Evolutionary conservation across 2,888 invertebrate species (phyloP).

Genomic region (Eilema griseolum): DNA sequence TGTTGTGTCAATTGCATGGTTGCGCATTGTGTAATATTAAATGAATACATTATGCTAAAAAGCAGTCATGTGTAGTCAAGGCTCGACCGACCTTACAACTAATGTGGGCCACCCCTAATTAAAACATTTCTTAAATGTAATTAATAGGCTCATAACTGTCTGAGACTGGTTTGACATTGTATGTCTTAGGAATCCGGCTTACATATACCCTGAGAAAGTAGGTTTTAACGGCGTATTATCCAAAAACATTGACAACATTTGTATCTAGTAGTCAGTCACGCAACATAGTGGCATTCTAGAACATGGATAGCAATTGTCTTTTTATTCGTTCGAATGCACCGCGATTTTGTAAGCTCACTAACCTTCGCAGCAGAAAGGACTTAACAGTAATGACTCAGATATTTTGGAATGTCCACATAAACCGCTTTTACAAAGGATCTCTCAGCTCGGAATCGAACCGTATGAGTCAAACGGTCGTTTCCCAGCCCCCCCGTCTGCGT

Average conservation of each 20-base stretch:
- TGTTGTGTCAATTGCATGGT: neutral
- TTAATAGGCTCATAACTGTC: neutral
- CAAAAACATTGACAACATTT: neutral
- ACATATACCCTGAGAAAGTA: neutral
- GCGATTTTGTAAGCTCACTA: neutral
- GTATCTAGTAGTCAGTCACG: too few species aligned
- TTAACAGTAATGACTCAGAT: conserved; percentile 13
- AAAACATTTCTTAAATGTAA: neutral
- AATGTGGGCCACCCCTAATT: neutral
- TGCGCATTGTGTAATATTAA: neutral
- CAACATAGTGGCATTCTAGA: neutral
- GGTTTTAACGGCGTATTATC: neutral
- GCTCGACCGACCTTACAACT: neutral
- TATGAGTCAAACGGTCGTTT: conserved; percentile 16
- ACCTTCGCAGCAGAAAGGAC: conserved; percentile 4
- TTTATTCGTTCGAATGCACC: neutral
- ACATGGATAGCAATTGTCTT: neutral
- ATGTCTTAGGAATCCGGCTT: neutral
- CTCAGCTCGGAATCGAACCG: conserved; percentile 5
- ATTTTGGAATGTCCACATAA: conserved; percentile 14
- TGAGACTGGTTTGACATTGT: neutral
- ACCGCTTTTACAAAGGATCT: conserved; percentile 10
- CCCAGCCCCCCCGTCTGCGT: conserved; percentile 8
- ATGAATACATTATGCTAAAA: conserved; percentile 3
- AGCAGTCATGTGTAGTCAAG: neutral